Evolutionary conservation across 2,888 invertebrate genomes (phyloP).

Genomic region (Philereme transversata): DNA sequence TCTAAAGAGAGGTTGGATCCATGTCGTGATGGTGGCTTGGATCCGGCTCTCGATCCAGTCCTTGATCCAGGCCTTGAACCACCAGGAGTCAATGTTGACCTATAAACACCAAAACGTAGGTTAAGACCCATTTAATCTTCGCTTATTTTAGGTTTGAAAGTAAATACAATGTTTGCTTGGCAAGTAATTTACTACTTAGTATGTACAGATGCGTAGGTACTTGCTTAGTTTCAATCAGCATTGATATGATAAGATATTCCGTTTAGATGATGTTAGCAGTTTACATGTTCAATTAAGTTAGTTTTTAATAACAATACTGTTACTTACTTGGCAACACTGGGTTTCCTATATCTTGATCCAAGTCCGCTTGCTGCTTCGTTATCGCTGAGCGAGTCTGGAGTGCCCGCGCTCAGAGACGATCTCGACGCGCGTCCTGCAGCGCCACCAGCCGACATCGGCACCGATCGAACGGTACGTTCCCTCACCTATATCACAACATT

Average conservation of each 20-base stretch:
- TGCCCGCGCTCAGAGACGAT: conserved; percentile 92
- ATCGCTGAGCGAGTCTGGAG: conserved; percentile 94
- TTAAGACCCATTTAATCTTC: background rate
- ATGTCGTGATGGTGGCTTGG: conserved; percentile 96
- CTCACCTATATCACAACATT: conserved; percentile 87
- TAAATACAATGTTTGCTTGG: too few relatives aligned
- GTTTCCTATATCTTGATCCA: conserved; percentile 87
- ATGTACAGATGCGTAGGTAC: too few relatives aligned
- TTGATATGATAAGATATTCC: too few relatives aligned
- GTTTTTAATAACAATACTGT: background rate
- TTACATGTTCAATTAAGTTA: too few relatives aligned
- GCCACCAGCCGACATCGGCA: conserved; percentile 90
- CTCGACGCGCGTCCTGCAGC: conserved; percentile 86
- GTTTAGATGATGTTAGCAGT: too few relatives aligned
- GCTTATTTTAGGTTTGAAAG: background rate
- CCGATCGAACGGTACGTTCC: conserved; percentile 95
- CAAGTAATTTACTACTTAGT: too few relatives aligned
- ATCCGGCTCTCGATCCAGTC: conserved; percentile 93
- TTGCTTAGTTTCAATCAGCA: too few relatives aligned
- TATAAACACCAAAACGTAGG: conserved; percentile 45
- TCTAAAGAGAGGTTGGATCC: conserved; percentile 96
- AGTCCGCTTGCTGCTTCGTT: conserved; percentile 91
- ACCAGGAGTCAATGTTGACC: conserved; percentile 90
- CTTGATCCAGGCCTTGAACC: conserved; percentile 93
- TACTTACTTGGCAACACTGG: conserved; percentile 82